Conservation (phyloP, 2,797 vertebrate genomes). For the Coranthus polyacanthus region DNA sequence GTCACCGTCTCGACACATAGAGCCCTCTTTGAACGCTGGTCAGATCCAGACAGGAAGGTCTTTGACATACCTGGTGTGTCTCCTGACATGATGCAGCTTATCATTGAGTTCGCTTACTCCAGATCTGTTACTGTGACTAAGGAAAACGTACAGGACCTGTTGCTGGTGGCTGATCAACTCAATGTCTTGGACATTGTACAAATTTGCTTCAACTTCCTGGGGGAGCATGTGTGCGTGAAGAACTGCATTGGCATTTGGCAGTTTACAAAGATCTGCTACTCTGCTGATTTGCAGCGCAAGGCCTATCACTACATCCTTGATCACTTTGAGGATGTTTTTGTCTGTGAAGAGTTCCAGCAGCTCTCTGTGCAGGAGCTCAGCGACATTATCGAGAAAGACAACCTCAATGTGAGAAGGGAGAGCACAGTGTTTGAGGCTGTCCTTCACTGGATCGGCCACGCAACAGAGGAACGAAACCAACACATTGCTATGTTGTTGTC, state of each 20-base stretch:
- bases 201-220: constrained; percentile 84
- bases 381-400: constrained; percentile 83
- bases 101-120: background rate
- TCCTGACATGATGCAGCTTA: background rate
- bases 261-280: constrained; percentile 58
- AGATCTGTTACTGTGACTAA: background rate
- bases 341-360: constrained; percentile 77
- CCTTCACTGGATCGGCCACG: constrained; percentile 48
- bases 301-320: constrained; percentile 82
- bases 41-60: background rate
- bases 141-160: constrained; percentile 55
- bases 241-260: constrained; percentile 88
- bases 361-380: constrained; percentile 71
- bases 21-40: constrained; percentile 40
- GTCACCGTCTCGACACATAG: no score
- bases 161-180: constrained; percentile 84
- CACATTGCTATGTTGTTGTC: constrained; percentile 39
- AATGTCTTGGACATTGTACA: constrained; percentile 77
- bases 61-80: background rate
- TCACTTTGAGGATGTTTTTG: constrained; percentile 83
- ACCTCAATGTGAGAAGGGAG: constrained; percentile 85
- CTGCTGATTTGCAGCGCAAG: constrained; percentile 69
- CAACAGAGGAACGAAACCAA: constrained; percentile 9
- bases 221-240: constrained; percentile 76
- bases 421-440: constrained; percentile 38